Conservation (phyloP, 92 coral and sea anemone genomes). For the Scolanthus callimorphus region DNA sequence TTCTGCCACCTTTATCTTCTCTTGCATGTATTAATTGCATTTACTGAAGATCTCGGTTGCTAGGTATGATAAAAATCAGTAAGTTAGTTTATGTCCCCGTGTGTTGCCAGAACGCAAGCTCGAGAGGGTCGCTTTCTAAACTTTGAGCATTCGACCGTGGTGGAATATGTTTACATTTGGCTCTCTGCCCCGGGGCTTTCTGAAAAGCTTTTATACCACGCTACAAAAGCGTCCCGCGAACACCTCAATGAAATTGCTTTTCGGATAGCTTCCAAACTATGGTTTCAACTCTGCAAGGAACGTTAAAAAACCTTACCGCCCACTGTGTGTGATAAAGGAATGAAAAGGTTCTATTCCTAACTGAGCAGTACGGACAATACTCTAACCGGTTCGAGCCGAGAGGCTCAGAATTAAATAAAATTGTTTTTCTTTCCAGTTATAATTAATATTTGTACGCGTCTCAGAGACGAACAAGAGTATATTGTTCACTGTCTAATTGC, state of each 20-base stretch:
- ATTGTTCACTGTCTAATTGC: slow-evolving; percentile 65
- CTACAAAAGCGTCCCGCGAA: slow-evolving; percentile 30
- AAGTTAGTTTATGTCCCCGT: neutral
- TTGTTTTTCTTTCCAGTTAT: slow-evolving; percentile 34
- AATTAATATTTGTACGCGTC: slow-evolving; percentile 64
- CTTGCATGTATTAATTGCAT: neutral
- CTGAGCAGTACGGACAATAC: too few species aligned
- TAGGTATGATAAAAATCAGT: neutral
- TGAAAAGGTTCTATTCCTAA: too few species aligned
- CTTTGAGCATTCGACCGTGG: neutral
- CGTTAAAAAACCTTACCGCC: too few species aligned
- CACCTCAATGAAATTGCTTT: slow-evolving; percentile 31
- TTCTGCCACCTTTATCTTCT: neutral
- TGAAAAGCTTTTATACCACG: slow-evolving; percentile 25
- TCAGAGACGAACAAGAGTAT: slow-evolving; percentile 39
- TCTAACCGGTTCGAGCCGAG: too few species aligned
- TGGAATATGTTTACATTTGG: neutral
- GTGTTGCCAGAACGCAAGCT: neutral
- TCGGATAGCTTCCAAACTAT: slow-evolving; percentile 5
- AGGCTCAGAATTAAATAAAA: slow-evolving; percentile 16
- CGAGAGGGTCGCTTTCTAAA: neutral
- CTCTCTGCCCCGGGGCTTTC: neutral
- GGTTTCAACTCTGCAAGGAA: too few species aligned
- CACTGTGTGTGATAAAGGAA: too few species aligned
- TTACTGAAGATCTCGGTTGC: neutral